Percentiles rank a stretch among this genome's conserved stretches.
These are phyloP conservation scores for Notechis scutatus DNA, from an alignment of 2,113 vertebrate species.

Conservation along the genomic window DNA sequence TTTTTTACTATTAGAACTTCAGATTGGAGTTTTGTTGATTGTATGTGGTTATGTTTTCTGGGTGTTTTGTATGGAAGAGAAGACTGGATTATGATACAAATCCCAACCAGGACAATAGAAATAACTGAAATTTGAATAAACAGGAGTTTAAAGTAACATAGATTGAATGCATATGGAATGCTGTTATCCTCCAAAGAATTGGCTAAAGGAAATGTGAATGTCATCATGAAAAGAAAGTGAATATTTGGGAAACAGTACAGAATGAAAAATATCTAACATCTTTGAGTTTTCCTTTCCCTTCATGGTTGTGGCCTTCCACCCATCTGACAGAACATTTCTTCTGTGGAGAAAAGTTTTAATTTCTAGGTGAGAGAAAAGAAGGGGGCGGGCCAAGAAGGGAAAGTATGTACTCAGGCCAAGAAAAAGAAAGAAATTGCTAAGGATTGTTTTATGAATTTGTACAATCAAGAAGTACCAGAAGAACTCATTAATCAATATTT, in stretches of 20 bases:
- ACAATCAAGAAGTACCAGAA: too few species aligned
- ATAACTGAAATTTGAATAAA: neutral
- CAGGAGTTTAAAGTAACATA: neutral
- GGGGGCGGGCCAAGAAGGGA: neutral
- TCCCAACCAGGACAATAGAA: neutral
- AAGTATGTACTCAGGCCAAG: too few species aligned
- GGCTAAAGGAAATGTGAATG: neutral
- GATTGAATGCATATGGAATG: neutral
- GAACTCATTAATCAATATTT: too few species aligned
- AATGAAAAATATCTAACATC: neutral
- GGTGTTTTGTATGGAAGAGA: neutral
- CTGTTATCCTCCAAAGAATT: neutral
- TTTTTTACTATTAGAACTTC: neutral
- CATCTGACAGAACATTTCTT: neutral
- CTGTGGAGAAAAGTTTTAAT: neutral
- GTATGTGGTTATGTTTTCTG: neutral
- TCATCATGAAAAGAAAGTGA: neutral
- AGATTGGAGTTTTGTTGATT: neutral
- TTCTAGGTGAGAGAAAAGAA: neutral
- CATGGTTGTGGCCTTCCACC: neutral
- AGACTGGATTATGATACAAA: neutral
- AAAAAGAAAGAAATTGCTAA: too few species aligned
- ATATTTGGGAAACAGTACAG: neutral
- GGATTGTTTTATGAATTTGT: too few species aligned
- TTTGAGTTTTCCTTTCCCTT: neutral